Percentiles rank a stretch among this genome's conserved stretches.
These are phyloP conservation scores for Cervus canadensis DNA, from an alignment of 2,113 vertebrate species.

Conservation along the genomic window DNA sequence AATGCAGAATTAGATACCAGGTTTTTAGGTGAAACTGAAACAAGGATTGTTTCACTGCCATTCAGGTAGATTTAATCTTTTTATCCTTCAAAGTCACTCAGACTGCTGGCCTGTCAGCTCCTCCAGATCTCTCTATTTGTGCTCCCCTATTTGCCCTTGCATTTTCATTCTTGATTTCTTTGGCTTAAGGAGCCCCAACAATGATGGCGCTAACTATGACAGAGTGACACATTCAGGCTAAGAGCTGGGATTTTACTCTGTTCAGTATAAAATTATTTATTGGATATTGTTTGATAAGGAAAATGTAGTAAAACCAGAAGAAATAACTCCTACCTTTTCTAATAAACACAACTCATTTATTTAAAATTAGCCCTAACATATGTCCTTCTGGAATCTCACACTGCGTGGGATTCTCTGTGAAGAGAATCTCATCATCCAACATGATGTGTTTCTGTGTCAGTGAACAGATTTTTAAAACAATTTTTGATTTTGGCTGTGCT, in stretches of 20 bases:
- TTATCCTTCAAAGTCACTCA: background rate
- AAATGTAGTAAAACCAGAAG: background rate
- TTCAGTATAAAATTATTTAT: background rate
- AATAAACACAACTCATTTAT: background rate
- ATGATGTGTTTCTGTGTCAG: background rate
- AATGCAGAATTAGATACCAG: background rate
- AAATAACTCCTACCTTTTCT: background rate
- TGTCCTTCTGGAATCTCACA: background rate
- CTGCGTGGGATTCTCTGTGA: background rate
- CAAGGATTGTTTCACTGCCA: background rate
- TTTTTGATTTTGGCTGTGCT: background rate
- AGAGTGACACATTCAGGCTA: background rate
- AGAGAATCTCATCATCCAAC: background rate
- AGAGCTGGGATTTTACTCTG: background rate
- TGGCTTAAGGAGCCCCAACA: background rate
- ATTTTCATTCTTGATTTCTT: background rate
- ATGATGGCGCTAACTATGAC: background rate
- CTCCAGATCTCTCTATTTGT: background rate
- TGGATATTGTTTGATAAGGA: background rate
- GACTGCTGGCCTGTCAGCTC: background rate
- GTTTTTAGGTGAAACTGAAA: background rate
- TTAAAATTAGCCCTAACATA: background rate
- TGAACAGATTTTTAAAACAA: background rate
- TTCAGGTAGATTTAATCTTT: background rate
- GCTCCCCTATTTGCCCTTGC: background rate